A percentile compares a stretch with the other conserved stretches of the same genome.
Conservation (phyloP, 2,797 vertebrate genomes). For the Pangasius mekongensis region DNA sequence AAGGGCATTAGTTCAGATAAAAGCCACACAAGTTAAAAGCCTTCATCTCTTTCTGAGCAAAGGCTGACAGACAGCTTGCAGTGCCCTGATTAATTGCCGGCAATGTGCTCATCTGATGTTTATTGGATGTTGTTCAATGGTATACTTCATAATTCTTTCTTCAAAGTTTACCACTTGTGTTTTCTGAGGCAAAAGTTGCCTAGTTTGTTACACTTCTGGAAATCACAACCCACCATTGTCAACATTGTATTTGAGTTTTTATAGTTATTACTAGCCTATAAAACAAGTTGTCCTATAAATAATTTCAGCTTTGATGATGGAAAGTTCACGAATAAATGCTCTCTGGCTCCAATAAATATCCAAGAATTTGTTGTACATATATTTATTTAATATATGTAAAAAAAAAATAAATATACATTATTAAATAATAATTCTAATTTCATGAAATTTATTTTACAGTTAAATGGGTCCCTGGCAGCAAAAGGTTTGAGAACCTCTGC, state of each 20-base stretch:
- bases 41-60: constrained; percentile 47
- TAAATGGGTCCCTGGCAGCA: not conserved
- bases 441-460: not conserved
- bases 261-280: not conserved
- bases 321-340: not conserved
- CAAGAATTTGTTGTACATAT: not conserved
- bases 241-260: not conserved
- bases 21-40: constrained; percentile 56
- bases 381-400: no score
- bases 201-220: not conserved
- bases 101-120: constrained; percentile 48
- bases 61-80: constrained; percentile 47
- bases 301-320: not conserved
- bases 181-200: constrained; percentile 27
- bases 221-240: not conserved
- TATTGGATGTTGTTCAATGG: constrained; percentile 70
- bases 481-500: not conserved
- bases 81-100: constrained; percentile 53
- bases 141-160: constrained; percentile 71
- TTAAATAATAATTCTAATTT: not conserved
- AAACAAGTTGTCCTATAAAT: not conserved
- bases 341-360: not conserved
- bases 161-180: constrained; percentile 27
- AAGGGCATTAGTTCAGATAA: constrained; percentile 60
- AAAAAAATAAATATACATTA: no score